A percentile compares a stretch with the other conserved stretches of the same genome.
These are phyloP conservation scores for Schizopygopsis malacanthus DNA, from an alignment of 2,797 vertebrate genomes.

Conservation along the genomic window DNA sequence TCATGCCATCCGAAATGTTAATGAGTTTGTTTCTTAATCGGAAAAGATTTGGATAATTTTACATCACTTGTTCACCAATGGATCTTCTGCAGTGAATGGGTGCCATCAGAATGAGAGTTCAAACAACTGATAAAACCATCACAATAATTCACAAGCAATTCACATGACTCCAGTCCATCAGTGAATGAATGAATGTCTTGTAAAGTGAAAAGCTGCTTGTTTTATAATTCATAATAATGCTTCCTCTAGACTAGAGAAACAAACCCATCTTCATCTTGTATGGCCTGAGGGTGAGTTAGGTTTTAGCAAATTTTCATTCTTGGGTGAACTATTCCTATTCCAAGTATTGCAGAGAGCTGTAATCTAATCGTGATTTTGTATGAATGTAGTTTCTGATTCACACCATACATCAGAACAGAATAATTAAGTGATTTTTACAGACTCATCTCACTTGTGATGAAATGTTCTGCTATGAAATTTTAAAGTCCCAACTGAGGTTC, in stretches of 20 bases:
- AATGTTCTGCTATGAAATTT: conserved; percentile 25
- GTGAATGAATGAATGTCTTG: not conserved
- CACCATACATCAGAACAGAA: not conserved
- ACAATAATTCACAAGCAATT: not conserved
- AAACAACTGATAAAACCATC: not conserved
- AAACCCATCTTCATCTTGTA: not conserved
- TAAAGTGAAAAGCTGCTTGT: not conserved
- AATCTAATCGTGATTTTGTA: not conserved
- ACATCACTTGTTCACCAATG: no score
- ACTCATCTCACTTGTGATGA: not conserved
- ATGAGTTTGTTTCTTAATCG: not conserved
- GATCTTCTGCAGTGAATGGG: not conserved
- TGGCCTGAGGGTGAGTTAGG: not conserved
- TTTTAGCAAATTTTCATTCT: not conserved
- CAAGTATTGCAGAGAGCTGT: not conserved
- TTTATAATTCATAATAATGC: not conserved
- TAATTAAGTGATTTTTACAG: not conserved
- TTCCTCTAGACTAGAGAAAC: not conserved
- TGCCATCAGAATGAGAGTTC: not conserved
- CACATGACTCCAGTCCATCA: not conserved
- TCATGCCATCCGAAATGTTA: not conserved
- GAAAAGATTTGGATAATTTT: not conserved
- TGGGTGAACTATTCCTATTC: not conserved
- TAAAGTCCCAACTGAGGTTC: not conserved
- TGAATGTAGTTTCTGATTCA: not conserved